Evolutionary conservation across 2,113 vertebrate species (phyloP).

Genomic region (Mirza zaza): DNA sequence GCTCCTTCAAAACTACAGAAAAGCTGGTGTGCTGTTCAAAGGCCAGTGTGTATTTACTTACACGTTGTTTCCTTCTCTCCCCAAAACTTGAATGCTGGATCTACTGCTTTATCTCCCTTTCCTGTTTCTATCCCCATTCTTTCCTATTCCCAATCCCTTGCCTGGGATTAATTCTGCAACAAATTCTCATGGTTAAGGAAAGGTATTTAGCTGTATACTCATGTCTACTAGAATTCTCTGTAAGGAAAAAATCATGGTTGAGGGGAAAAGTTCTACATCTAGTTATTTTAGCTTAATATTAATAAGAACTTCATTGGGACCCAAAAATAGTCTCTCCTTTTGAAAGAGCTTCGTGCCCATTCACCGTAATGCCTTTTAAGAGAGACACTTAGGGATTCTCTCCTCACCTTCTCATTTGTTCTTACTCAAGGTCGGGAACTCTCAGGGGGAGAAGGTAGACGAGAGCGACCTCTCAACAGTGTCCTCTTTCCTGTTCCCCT

Average conservation of each 20-base stretch:
- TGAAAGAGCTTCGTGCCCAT: neutral
- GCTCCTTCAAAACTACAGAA: neutral
- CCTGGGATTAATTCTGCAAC: neutral
- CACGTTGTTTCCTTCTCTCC: neutral
- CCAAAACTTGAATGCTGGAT: neutral
- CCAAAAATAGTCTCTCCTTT: neutral
- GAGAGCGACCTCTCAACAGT: rapidly evolving
- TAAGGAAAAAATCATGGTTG: neutral
- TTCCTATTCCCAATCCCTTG: neutral
- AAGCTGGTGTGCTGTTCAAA: rapidly evolving
- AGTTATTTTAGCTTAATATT: neutral
- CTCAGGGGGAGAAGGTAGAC: too few species aligned
- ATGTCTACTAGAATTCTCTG: neutral
- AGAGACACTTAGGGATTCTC: neutral
- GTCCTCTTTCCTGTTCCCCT: neutral
- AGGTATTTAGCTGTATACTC: neutral
- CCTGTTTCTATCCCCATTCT: neutral
- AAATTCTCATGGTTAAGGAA: neutral
- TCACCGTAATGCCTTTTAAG: neutral
- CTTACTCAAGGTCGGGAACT: neutral
- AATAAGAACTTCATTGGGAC: neutral
- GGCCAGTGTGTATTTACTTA: rapidly evolving
- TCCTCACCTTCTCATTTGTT: rapidly evolving
- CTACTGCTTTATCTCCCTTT: neutral
- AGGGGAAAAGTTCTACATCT: neutral